Evolutionary conservation across 2,113 vertebrate genomes (phyloP).

Genomic region (Grammomys surdaster): DNA sequence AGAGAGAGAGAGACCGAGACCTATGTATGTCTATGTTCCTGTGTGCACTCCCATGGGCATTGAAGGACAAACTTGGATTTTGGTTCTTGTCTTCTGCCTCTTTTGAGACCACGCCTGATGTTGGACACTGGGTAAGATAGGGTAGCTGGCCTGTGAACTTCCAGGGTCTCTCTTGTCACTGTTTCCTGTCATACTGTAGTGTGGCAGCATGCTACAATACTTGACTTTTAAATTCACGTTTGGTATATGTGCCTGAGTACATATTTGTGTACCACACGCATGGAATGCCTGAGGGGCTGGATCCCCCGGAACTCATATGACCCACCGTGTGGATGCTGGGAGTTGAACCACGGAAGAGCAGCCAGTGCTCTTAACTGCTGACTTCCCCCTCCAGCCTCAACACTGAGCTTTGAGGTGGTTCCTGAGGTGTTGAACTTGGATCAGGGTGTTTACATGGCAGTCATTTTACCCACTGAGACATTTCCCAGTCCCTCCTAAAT

Average conservation of each 20-base stretch:
- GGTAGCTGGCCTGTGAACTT: background rate
- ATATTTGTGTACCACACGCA: too few relatives aligned
- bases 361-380: background rate
- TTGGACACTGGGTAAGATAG: background rate
- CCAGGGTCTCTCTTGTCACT: too few relatives aligned
- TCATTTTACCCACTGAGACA: background rate
- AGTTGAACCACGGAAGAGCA: background rate
- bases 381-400: background rate
- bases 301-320: background rate
- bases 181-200: background rate
- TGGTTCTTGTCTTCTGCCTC: background rate
- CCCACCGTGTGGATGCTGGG: background rate
- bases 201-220: too few relatives aligned
- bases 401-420: background rate
- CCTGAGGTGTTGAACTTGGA: background rate
- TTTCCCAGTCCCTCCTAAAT: background rate
- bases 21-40: background rate
- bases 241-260: background rate
- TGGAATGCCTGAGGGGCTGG: background rate
- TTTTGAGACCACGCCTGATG: background rate
- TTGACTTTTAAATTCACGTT: background rate
- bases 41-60: background rate
- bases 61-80: too few relatives aligned
- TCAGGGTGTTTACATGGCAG: background rate
- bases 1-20: background rate